Evolutionary conservation across 2,113 vertebrate species (phyloP).

Genomic region (Pongo abelii): DNA sequence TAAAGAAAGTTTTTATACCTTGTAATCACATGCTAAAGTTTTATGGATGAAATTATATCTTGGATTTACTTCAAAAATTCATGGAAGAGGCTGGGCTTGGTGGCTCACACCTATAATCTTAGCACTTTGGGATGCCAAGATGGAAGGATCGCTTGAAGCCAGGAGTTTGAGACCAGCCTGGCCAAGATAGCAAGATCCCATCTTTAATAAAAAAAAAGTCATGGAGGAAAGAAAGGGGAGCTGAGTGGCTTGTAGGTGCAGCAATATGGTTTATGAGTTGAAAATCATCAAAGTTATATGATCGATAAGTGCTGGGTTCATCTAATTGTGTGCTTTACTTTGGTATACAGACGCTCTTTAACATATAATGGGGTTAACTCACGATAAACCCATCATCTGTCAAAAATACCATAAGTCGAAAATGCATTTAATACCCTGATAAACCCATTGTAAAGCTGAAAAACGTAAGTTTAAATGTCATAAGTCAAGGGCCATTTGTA

Average conservation of each 20-base stretch:
- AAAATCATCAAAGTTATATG: neutral
- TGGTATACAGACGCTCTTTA: neutral
- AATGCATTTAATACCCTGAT: neutral
- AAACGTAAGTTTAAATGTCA: neutral
- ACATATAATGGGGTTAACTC: neutral
- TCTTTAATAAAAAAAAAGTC: no score
- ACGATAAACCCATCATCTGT: neutral
- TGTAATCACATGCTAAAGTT: neutral
- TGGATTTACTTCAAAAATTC: neutral
- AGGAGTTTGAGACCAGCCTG: no score
- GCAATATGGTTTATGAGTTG: neutral
- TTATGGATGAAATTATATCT: neutral
- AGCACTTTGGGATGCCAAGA: no score
- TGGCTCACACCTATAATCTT: no score
- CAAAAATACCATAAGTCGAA: neutral
- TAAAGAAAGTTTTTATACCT: neutral
- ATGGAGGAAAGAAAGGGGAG: neutral
- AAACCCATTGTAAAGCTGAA: neutral
- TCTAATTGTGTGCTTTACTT: slow-evolving; percentile 24
- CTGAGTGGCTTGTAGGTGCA: neutral
- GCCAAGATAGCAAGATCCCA: no score
- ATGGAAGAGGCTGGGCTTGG: neutral
- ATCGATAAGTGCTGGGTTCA: neutral
- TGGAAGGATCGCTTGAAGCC: no score
- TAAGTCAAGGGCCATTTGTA: neutral